A percentile compares a stretch with the other conserved stretches of the same genome.
Evolutionary conservation across 2,797 vertebrate genomes (phyloP).

Genomic region (Ctenopoma multispine): DNA sequence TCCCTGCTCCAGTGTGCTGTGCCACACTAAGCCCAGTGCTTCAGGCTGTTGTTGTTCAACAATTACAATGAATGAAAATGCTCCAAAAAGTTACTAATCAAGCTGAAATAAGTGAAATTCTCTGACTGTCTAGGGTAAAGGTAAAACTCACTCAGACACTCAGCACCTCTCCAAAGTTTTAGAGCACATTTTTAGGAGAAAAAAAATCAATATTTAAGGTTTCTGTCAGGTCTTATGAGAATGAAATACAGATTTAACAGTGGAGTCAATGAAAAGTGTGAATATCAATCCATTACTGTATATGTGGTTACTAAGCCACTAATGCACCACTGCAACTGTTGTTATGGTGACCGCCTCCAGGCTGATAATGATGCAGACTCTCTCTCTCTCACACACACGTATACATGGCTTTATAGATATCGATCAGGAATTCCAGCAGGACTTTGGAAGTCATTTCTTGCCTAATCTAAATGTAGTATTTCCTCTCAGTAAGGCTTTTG

Average conservation of each 20-base stretch:
- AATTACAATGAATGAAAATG: too few species aligned
- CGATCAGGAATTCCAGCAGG: slow-evolving; percentile 19
- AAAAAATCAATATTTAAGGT: too few species aligned
- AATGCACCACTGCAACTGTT: slow-evolving; percentile 49
- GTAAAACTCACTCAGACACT: too few species aligned
- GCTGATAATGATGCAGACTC: slow-evolving; percentile 40
- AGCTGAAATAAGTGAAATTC: too few species aligned
- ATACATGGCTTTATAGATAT: slow-evolving; percentile 10
- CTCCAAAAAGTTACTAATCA: too few species aligned
- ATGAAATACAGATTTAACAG: not conserved
- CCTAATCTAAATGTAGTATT: slow-evolving; percentile 20
- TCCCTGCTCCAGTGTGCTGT: too few species aligned
- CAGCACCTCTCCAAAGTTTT: too few species aligned
- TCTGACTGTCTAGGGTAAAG: too few species aligned
- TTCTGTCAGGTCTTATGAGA: not conserved
- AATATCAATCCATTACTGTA: slow-evolving; percentile 1
- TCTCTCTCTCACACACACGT: not conserved
- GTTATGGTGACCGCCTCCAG: slow-evolving; percentile 59
- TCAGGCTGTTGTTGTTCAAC: too few species aligned
- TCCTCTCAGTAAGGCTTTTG: not conserved
- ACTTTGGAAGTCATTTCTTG: slow-evolving; percentile 10
- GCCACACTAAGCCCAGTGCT: too few species aligned
- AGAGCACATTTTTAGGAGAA: too few species aligned
- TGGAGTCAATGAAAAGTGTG: not conserved
- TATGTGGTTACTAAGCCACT: slow-evolving; percentile 20